These are phyloP conservation scores for Phainopepla nitens DNA, from an alignment of 2,113 vertebrate species.

Conservation along the genomic window DNA sequence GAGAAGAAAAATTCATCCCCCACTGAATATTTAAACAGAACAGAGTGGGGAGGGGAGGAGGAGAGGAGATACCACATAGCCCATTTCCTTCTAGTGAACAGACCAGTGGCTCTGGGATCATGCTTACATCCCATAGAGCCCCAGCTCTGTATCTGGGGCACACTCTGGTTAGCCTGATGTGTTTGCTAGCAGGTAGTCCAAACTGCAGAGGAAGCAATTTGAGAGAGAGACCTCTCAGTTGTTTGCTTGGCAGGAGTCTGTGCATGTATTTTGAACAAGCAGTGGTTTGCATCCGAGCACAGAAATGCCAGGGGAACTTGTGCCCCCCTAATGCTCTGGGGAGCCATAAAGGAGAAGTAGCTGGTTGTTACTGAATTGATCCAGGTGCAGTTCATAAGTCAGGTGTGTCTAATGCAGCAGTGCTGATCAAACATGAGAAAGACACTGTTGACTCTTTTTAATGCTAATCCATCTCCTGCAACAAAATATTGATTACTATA, in stretches of 20 bases:
- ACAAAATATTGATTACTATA: background rate
- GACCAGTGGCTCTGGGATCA: background rate
- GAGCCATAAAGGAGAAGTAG: background rate
- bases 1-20: background rate
- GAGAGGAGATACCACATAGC: background rate
- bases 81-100: background rate
- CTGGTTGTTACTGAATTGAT: background rate
- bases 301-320: background rate
- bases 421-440: background rate
- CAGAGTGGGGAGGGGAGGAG: rapidly evolving
- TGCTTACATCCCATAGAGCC: rapidly evolving
- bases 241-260: background rate
- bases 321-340: background rate
- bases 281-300: background rate
- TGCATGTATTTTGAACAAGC: background rate
- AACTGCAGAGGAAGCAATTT: background rate
- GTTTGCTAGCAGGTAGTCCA: background rate
- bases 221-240: background rate
- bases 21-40: background rate
- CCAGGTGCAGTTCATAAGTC: background rate
- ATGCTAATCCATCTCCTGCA: background rate
- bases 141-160: background rate
- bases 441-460: background rate
- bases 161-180: background rate
- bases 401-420: background rate